Base-by-base conservation (phyloP, 2,797 vertebrate species). In the Hippoglossus hippoglossus region DNA sequence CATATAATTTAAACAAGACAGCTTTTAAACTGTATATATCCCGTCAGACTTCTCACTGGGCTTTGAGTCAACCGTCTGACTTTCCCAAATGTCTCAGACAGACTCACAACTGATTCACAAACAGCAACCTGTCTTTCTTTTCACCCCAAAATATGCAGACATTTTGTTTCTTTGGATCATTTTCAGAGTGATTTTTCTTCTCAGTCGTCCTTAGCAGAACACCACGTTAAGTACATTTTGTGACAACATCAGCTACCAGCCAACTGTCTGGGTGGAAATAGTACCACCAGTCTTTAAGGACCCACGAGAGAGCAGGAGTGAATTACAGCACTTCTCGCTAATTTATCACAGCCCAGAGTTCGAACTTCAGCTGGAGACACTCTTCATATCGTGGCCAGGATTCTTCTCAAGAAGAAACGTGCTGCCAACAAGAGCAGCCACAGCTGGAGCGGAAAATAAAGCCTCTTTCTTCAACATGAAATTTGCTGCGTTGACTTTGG, bases 371-470 rank as follows among this genome's bases (percentile, higher is more conserved):
- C 63, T 79, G 82, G 46, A 75, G 59, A 79, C 74, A 59, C 63
- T 24, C 56, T 73, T 78, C 63, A 76, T 28, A 73, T 67, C 41
- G 56, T 21, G 49, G 80, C 82, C 88, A 89, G 71, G 67, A 83
- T 75, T 80, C 79, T 79, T 82, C 71, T 80, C 18, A 71, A 71
- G 77, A 76, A 82, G 64, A 77, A 75, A 75, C 34, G 2, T 4
- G 4, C 73, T 82, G 84, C 88, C 88, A 92, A 82, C 67, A 80
- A 77, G 79, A 76, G 53, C 87, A 76, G 73, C 77, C 88, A 49
- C 89, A 91, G 90, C 80, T 88, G 83, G 81, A 84, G 81, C 76
- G 84, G 81, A 90, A 87, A 86, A 91, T 80, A 84, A 90, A 84
- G 84, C 67, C 65, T 80, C 78, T 83, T 88, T 91, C 82, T 89